Evolutionary conservation across 2,888 invertebrate species (phyloP).

Genomic region (Oscheius myriophilus): DNA sequence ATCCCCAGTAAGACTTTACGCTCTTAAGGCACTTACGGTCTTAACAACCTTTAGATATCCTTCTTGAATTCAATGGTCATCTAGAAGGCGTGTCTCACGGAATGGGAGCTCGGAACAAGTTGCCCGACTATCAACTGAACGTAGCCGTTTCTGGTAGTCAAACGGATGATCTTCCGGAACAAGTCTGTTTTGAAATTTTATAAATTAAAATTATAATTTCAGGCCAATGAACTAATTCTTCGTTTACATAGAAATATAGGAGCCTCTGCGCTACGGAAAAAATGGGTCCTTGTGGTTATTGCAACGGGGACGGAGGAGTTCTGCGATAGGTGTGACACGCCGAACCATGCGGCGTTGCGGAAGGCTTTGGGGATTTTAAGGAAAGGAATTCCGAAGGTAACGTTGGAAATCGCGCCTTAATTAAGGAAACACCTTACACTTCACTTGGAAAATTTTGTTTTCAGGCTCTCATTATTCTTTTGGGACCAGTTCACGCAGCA

Average conservation of each 20-base stretch:
- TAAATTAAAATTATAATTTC: constrained; percentile 19
- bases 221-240: constrained; percentile 57
- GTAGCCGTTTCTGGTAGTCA: constrained; percentile 62
- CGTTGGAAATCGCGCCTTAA: too few relatives aligned
- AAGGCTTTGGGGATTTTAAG: constrained; percentile 54
- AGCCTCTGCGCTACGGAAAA: constrained; percentile 36
- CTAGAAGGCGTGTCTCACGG: constrained; percentile 66
- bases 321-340: constrained; percentile 59
- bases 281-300: constrained; percentile 62
- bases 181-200: constrained; percentile 36
- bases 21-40: too few relatives aligned
- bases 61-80: constrained; percentile 60
- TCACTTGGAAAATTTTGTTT: too few relatives aligned
- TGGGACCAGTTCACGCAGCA: constrained; percentile 68
- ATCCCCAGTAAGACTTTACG: constrained; percentile 60
- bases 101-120: constrained; percentile 58
- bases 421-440: too few relatives aligned
- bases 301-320: constrained; percentile 67
- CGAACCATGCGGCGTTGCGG: constrained; percentile 52
- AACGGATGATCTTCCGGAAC: constrained; percentile 59
- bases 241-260: constrained; percentile 44
- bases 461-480: constrained; percentile 55
- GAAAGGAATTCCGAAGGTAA: constrained; percentile 51
- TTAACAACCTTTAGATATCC: constrained; percentile 52
- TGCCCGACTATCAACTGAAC: constrained; percentile 66